Conservation (phyloP, 2,113 vertebrate genomes). For the Pterocles burchelli region DNA sequence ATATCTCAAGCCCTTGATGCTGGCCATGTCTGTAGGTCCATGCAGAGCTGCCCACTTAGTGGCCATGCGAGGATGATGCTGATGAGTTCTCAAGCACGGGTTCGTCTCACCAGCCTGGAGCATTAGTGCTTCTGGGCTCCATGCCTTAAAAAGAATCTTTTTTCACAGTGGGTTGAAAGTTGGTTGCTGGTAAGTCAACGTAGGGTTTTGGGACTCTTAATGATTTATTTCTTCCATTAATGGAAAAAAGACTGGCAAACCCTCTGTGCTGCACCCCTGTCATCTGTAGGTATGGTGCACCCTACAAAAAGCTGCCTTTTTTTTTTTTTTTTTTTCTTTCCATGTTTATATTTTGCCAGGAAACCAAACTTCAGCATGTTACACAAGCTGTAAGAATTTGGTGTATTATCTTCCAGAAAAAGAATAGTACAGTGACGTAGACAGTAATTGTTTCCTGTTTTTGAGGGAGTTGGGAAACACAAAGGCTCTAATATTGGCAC, state of each 20-base stretch:
- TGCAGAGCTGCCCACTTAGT: not conserved
- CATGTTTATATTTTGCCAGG: not conserved
- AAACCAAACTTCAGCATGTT: not conserved
- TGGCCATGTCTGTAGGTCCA: fast-evolving
- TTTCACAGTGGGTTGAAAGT: not conserved
- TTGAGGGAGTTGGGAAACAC: not conserved
- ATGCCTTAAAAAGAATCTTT: not conserved
- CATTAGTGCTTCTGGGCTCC: not conserved
- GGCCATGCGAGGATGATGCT: not conserved
- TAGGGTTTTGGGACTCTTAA: not conserved
- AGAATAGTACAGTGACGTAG: not conserved
- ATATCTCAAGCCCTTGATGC: not conserved
- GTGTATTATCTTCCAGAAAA: not conserved
- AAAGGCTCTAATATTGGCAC: not conserved
- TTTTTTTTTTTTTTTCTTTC: not conserved
- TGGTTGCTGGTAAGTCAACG: not conserved
- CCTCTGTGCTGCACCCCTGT: not conserved
- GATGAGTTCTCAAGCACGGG: not conserved
- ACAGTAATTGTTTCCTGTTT: not conserved
- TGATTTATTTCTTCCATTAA: not conserved
- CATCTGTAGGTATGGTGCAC: not conserved
- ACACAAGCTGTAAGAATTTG: not conserved
- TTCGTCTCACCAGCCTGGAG: not conserved
- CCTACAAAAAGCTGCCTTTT: not conserved
- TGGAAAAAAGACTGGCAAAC: not conserved